Percentiles rank a stretch among this genome's conserved stretches.
Evolutionary conservation across 2,888 invertebrate species (phyloP).

Genomic region (Perithous albicinctus): DNA sequence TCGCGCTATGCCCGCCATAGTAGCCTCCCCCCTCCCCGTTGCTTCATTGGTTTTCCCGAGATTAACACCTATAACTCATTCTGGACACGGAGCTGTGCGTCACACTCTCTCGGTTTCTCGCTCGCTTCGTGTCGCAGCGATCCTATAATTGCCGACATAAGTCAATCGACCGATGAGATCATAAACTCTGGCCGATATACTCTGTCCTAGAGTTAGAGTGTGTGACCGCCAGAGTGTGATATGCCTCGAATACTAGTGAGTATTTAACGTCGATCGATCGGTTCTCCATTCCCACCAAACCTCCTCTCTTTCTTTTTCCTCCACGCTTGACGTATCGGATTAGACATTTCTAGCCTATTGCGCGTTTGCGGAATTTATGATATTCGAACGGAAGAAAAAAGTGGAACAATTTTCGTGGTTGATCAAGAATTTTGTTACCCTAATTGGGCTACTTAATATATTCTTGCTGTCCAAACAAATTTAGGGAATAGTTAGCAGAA

Average conservation of each 20-base stretch:
- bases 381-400: background rate
- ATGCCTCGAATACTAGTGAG: conserved; percentile 70
- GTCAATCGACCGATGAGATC: conserved; percentile 85
- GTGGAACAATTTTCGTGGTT: too few relatives aligned
- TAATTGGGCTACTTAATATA: too few relatives aligned
- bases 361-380: conserved; percentile 2
- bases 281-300: conserved; percentile 3
- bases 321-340: conserved; percentile 74
- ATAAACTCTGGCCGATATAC: conserved; percentile 84
- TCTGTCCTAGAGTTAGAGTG: conserved; percentile 78
- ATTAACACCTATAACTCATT: conserved; percentile 84
- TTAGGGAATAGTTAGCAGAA: too few relatives aligned
- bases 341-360: conserved; percentile 46
- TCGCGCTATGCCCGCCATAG: conserved; percentile 48
- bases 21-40: conserved; percentile 51
- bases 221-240: conserved; percentile 69
- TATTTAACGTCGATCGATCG: conserved; percentile 81
- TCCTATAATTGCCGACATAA: conserved; percentile 84
- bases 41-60: conserved; percentile 82
- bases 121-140: conserved; percentile 75
- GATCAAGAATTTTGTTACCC: too few relatives aligned
- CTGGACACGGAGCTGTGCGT: conserved; percentile 82
- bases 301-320: background rate
- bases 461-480: too few relatives aligned
- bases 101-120: conserved; percentile 68